phyloP scores from a whole-genome alignment of 2,797 vertebrate genomes.

The Typhlichthys subterraneus region DNA sequence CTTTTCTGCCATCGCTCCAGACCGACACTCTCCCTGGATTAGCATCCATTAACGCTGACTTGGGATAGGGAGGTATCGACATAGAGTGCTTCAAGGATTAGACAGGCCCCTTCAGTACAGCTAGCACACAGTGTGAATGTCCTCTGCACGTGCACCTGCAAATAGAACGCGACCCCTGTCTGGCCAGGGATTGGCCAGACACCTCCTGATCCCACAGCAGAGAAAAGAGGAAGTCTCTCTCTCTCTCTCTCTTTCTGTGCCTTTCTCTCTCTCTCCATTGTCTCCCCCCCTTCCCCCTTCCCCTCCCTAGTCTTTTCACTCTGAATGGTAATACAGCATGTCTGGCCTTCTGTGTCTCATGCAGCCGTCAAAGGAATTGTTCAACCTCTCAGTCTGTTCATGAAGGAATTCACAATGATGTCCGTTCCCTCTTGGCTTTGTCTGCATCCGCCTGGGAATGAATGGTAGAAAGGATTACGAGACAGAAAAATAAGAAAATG shows the following conservation, averaged over 20 bases:
- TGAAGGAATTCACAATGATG: slow-evolving; percentile 60
- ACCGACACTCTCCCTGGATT: slow-evolving; percentile 33
- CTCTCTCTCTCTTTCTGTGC: slow-evolving; percentile 8
- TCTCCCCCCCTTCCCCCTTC: too few species aligned
- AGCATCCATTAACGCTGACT: slow-evolving; percentile 38
- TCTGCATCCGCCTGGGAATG: slow-evolving; percentile 55
- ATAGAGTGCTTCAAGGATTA: slow-evolving; percentile 48
- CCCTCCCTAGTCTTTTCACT: slow-evolving; percentile 20
- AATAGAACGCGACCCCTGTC: slow-evolving; percentile 34
- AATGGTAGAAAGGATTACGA: slow-evolving; percentile 67
- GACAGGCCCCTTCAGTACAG: slow-evolving; percentile 26
- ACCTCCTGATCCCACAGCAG: slow-evolving; percentile 11
- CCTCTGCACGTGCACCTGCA: slow-evolving; percentile 6
- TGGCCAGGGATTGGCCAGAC: slow-evolving; percentile 28
- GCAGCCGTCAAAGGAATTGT: slow-evolving; percentile 64
- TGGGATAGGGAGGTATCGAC: slow-evolving; percentile 41
- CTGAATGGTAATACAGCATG: slow-evolving; percentile 34
- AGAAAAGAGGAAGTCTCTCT: slow-evolving; percentile 39
- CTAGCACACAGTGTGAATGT: slow-evolving; percentile 31
- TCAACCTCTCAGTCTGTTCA: slow-evolving; percentile 57
- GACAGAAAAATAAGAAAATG: slow-evolving; percentile 21
- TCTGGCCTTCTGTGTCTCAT: slow-evolving; percentile 48
- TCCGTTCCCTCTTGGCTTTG: slow-evolving; percentile 46
- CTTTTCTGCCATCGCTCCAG: slow-evolving; percentile 50
- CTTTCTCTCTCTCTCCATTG: too few species aligned